Evolutionary conservation across 2,797 vertebrate genomes (phyloP).

Genomic region (Orestias chungarensis): DNA sequence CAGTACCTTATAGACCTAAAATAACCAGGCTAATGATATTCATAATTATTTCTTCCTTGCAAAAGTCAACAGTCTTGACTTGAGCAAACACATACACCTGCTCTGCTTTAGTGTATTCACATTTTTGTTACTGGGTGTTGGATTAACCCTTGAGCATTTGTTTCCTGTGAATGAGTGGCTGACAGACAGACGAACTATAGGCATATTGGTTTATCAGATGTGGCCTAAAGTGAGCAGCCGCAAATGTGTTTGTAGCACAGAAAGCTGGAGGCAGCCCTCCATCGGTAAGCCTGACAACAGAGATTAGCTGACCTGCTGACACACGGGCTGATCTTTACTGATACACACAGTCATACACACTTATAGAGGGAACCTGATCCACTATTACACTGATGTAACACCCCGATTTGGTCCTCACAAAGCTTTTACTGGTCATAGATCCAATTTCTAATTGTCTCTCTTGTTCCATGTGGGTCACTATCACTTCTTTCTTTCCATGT

Average conservation of each 20-base stretch:
- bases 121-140: background rate
- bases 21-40: background rate
- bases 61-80: background rate
- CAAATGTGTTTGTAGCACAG: slow-evolving; percentile 46
- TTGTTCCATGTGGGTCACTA: background rate
- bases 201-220: slow-evolving; percentile 54
- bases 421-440: slow-evolving; percentile 51
- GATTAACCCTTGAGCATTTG: slow-evolving; percentile 1
- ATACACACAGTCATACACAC: slow-evolving; percentile 48
- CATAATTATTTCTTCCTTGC: background rate
- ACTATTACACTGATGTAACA: slow-evolving; percentile 46
- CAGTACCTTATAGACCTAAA: slow-evolving; percentile 8
- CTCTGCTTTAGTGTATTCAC: background rate
- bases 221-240: slow-evolving; percentile 45
- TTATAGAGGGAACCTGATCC: slow-evolving; percentile 60
- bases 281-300: slow-evolving; percentile 64
- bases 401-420: slow-evolving; percentile 41
- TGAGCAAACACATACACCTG: background rate
- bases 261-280: slow-evolving; percentile 55
- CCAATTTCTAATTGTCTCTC: slow-evolving; percentile 9
- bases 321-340: slow-evolving; percentile 62
- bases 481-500: slow-evolving; percentile 10
- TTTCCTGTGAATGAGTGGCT: slow-evolving; percentile 36
- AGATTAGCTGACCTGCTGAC: slow-evolving; percentile 79
- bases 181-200: slow-evolving; percentile 41